These are phyloP conservation scores for Haliclona indistincta DNA, from an alignment of 37 sponge, comb jelly and placozoan species.

Conservation along the genomic window DNA sequence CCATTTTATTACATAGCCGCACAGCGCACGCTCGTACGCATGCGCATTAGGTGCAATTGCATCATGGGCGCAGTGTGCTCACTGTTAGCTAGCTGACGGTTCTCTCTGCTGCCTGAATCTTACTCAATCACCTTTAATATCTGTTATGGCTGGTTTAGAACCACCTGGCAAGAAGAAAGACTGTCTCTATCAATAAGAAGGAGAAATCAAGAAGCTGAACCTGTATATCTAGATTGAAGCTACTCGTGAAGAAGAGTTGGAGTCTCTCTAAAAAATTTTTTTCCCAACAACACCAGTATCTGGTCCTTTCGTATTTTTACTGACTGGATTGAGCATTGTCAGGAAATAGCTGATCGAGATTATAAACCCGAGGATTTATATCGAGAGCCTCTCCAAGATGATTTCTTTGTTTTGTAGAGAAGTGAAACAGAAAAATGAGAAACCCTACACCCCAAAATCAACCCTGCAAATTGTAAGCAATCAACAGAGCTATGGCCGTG, in stretches of 20 bases:
- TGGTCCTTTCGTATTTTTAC: background rate
- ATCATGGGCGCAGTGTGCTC: background rate
- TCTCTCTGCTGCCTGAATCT: background rate
- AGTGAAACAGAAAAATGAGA: conserved; percentile 1
- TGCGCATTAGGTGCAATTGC: background rate
- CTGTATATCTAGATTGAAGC: background rate
- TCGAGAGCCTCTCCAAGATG: background rate
- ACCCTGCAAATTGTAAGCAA: conserved; percentile 2
- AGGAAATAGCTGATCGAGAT: background rate
- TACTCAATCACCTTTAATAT: background rate
- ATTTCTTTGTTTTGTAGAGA: background rate
- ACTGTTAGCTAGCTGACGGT: background rate
- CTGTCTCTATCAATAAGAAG: background rate
- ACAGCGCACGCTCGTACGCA: background rate
- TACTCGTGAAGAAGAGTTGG: background rate
- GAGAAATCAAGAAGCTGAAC: background rate
- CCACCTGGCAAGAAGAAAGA: conserved; percentile 2
- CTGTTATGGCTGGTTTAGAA: background rate
- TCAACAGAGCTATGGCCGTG: background rate
- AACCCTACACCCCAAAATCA: conserved; percentile 9
- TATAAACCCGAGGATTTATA: background rate
- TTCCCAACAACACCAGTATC: conserved; percentile 14
- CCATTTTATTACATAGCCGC: too few species aligned
- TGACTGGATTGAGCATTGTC: background rate
- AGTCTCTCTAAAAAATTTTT: background rate